Evolutionary conservation across 2,888 invertebrate genomes (phyloP).

Genomic region (Lathronympha strigana): DNA sequence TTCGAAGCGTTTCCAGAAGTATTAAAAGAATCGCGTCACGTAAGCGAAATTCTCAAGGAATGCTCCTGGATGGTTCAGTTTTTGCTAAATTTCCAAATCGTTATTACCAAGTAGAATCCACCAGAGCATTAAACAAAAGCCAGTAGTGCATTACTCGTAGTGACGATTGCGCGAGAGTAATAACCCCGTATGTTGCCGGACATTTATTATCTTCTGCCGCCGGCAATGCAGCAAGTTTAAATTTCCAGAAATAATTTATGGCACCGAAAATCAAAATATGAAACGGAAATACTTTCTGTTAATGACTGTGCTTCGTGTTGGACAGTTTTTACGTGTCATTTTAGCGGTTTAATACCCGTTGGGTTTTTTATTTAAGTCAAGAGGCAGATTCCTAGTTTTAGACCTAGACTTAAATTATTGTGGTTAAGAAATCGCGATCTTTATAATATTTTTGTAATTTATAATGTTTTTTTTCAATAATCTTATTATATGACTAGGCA

Average conservation of each 20-base stretch:
- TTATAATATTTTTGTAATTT: too few species aligned
- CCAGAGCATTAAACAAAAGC: conserved; percentile 3
- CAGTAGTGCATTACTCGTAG: conserved; percentile 5
- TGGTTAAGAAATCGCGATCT: too few species aligned
- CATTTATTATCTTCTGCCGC: conserved; percentile 42
- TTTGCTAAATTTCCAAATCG: background rate
- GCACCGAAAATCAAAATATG: conserved; percentile 38
- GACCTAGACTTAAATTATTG: too few species aligned
- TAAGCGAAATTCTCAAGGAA: too few species aligned
- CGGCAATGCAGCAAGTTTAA: conserved; percentile 38
- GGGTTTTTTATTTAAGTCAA: too few species aligned
- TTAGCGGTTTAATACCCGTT: background rate
- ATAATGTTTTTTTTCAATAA: too few species aligned
- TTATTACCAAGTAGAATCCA: background rate
- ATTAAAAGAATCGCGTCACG: too few species aligned
- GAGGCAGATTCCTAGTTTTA: too few species aligned
- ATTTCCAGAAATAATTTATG: conserved; percentile 40
- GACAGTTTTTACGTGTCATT: background rate
- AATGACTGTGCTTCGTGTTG: conserved; percentile 14
- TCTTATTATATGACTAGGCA: too few species aligned
- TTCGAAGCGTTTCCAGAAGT: too few species aligned
- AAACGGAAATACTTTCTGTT: conserved; percentile 32
- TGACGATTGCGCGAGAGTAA: conserved; percentile 28
- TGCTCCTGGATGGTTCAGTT: too few species aligned
- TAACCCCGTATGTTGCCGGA: conserved; percentile 37